Percentiles rank a stretch among this genome's conserved stretches.
Conservation (phyloP, 2,113 vertebrate genomes). For the Chaetorhynchus papuensis region DNA sequence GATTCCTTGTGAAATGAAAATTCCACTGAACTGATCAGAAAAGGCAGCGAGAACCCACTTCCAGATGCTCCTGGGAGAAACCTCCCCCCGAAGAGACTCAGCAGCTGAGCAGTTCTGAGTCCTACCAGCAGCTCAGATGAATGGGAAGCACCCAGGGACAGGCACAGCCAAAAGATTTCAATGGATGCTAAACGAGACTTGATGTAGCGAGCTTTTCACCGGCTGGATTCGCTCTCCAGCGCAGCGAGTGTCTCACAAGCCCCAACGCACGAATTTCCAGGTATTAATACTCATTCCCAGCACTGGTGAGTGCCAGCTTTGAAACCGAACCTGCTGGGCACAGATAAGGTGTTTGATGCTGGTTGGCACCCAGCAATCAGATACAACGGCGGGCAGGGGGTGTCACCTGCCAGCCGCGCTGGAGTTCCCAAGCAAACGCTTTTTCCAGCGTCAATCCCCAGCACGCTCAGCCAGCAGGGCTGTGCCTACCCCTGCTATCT, state of each 20-base stretch:
- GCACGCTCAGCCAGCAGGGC: background rate
- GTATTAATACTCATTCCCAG: background rate
- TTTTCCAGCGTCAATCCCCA: background rate
- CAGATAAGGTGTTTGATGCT: background rate
- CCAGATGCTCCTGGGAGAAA: fast-evolving
- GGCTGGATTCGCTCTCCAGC: background rate
- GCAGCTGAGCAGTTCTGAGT: background rate
- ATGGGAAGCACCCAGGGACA: background rate
- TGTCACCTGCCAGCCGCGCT: background rate
- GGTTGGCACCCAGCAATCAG: background rate
- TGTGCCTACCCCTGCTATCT: background rate
- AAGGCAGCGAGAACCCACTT: background rate
- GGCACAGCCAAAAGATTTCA: background rate
- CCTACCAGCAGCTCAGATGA: background rate
- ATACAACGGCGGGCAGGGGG: background rate
- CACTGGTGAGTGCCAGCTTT: background rate
- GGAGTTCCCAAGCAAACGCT: background rate
- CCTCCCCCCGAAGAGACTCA: background rate
- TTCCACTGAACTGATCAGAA: background rate
- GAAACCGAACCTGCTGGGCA: background rate
- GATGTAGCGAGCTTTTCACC: background rate
- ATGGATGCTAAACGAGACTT: background rate
- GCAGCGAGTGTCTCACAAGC: background rate
- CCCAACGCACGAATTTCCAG: background rate
- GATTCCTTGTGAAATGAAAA: background rate